A percentile compares a stretch with the other conserved stretches of the same genome.
Evolutionary conservation across 1,140 invertebrate genomes (phyloP).

Genomic region (Psix sp.): DNA sequence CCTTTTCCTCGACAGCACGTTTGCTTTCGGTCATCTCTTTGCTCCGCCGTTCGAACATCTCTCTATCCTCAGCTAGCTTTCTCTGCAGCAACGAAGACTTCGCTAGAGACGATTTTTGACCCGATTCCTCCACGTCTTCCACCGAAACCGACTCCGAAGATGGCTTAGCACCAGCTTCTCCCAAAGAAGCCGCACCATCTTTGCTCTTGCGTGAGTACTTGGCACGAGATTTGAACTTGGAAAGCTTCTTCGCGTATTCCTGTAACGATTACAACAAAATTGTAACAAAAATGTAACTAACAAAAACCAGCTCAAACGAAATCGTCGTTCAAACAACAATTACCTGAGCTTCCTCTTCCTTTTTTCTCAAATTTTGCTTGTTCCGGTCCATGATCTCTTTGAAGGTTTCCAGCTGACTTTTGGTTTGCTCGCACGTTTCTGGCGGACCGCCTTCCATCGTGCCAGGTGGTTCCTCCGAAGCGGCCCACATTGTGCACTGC

Average conservation of each 20-base stretch:
- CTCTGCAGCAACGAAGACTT: conserved; percentile 73
- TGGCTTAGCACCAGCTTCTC: conserved; percentile 57
- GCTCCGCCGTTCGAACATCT: conserved; percentile 72
- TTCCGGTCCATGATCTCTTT: conserved; percentile 72
- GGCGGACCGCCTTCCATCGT: conserved; percentile 63
- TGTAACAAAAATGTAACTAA: conserved; percentile 11
- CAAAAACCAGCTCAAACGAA: not conserved
- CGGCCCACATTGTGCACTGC: conserved; percentile 72
- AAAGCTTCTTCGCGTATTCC: conserved; percentile 73
- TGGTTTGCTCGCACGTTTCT: conserved; percentile 65
- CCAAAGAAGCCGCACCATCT: conserved; percentile 60
- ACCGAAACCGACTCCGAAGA: conserved; percentile 42
- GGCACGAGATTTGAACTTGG: conserved; percentile 72
- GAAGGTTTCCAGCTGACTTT: conserved; percentile 69
- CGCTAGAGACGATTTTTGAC: conserved; percentile 71
- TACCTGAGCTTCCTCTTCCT: conserved; percentile 73
- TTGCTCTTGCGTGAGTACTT: conserved; percentile 66
- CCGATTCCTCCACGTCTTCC: conserved; percentile 71
- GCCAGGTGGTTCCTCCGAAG: conserved; percentile 68
- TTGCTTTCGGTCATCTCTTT: conserved; percentile 73
- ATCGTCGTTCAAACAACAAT: conserved; percentile 44
- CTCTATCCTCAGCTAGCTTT: conserved; percentile 73
- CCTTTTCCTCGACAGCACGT: conserved; percentile 73
- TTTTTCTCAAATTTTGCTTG: conserved; percentile 71
- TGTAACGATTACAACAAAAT: no score